These are phyloP conservation scores for Sarotherodon lohbergeri DNA, from an alignment of 2,113 vertebrate genomes.

Conservation along the genomic window DNA sequence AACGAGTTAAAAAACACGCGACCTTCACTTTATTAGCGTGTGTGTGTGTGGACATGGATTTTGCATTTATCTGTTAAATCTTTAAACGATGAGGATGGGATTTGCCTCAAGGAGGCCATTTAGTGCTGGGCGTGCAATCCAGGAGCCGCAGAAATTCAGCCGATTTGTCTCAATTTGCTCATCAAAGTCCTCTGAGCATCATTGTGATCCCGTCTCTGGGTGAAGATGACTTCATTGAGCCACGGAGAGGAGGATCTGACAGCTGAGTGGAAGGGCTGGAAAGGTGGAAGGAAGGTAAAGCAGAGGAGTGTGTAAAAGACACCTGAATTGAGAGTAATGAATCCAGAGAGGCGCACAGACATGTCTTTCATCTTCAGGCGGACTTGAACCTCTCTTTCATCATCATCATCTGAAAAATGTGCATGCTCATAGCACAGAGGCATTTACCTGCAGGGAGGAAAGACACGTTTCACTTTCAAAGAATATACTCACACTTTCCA, in stretches of 20 bases:
- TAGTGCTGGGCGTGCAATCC: not conserved
- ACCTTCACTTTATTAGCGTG: slow-evolving; percentile 11
- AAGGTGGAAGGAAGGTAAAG: not conserved
- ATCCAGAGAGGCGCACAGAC: slow-evolving; percentile 50
- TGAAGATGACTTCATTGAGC: slow-evolving; percentile 52
- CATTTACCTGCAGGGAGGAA: slow-evolving; percentile 41
- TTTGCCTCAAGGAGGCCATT: not conserved
- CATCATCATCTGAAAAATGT: slow-evolving; percentile 51
- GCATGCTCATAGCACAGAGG: slow-evolving; percentile 21
- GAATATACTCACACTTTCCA: slow-evolving; percentile 26
- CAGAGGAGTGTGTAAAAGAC: slow-evolving; percentile 39
- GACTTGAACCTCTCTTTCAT: slow-evolving; percentile 59
- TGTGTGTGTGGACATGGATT: not conserved
- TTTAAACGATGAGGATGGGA: not conserved
- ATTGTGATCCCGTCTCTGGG: slow-evolving; percentile 44
- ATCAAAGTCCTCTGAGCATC: slow-evolving; percentile 58
- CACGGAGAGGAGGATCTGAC: slow-evolving; percentile 35
- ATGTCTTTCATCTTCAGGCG: slow-evolving; percentile 67
- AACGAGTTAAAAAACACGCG: not conserved
- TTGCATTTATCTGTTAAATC: not conserved
- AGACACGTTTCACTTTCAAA: slow-evolving; percentile 52
- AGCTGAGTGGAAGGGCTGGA: not conserved
- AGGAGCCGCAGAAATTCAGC: slow-evolving; percentile 1
- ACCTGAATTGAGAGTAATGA: slow-evolving; percentile 74
- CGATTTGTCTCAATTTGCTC: slow-evolving; percentile 70